These are phyloP conservation scores for Rotaria magnacalcarata DNA, from an alignment of 2,888 invertebrate species.

Conservation along the genomic window DNA sequence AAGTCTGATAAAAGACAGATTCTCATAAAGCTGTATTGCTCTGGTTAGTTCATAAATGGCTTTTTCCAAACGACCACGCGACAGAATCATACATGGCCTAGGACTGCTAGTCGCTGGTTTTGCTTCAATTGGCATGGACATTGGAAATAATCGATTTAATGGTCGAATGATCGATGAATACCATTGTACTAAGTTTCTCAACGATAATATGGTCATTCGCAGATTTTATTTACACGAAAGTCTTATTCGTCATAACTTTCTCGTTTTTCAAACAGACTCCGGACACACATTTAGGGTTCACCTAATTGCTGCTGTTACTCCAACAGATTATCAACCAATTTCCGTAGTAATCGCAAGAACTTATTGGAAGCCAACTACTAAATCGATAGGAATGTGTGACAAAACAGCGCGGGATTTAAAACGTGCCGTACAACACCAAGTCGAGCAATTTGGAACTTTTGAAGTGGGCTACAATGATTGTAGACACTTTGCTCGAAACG, in stretches of 20 bases:
- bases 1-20: too few relatives aligned
- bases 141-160: neutral
- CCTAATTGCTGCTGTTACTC: neutral
- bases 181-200: neutral
- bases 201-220: neutral
- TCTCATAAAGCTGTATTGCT: too few relatives aligned
- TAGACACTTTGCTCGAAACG: neutral
- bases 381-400: neutral
- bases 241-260: neutral
- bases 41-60: too few relatives aligned
- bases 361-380: neutral
- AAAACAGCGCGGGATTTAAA: neutral
- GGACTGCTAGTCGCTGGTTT: neutral
- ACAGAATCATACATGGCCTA: neutral
- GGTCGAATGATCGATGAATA: neutral
- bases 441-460: neutral
- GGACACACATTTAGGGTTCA: neutral
- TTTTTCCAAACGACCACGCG: neutral
- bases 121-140: neutral
- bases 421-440: neutral
- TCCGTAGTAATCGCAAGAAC: neutral
- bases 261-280: neutral
- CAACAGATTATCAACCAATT: neutral
- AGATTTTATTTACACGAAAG: neutral
- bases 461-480: neutral